phyloP scores from a whole-genome alignment of 2,888 invertebrate genomes.

The Chironomus riparius region DNA sequence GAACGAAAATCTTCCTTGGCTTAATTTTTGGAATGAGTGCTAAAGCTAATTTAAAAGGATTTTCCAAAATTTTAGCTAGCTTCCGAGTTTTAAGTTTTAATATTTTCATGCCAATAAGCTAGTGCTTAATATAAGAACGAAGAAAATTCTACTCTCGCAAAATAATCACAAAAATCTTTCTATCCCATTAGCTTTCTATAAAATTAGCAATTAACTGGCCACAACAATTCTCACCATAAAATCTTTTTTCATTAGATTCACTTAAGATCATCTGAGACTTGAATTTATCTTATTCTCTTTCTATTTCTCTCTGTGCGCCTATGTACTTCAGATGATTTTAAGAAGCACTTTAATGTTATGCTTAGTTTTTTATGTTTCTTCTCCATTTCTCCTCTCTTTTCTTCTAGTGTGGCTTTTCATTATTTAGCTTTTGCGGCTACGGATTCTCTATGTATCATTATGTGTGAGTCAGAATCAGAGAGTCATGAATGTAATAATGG shows the following conservation, averaged over 20 bases:
- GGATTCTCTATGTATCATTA: conserved; percentile 10
- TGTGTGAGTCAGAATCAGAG: not conserved
- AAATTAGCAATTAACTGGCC: no score
- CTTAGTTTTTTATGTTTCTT: not conserved
- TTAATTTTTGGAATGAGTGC: no score
- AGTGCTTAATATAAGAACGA: no score
- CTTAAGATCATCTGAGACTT: not conserved
- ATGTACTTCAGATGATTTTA: not conserved
- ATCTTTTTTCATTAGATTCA: not conserved
- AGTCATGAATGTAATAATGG: conserved; percentile 8
- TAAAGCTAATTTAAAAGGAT: no score
- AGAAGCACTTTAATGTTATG: not conserved
- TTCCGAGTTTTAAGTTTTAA: no score
- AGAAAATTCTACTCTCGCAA: no score
- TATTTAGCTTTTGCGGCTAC: not conserved
- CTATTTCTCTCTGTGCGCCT: not conserved
- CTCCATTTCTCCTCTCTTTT: not conserved
- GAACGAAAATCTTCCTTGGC: no score
- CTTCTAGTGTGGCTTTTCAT: not conserved
- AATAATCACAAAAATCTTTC: no score
- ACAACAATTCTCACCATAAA: no score
- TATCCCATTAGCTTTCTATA: no score
- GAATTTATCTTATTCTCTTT: not conserved
- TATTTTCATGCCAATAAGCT: no score
- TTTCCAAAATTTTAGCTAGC: no score